Percentiles rank a stretch among this genome's conserved stretches.
These are phyloP conservation scores for Fistularia tabacaria DNA, from an alignment of 2,797 vertebrate species.

Conservation along the genomic window DNA sequence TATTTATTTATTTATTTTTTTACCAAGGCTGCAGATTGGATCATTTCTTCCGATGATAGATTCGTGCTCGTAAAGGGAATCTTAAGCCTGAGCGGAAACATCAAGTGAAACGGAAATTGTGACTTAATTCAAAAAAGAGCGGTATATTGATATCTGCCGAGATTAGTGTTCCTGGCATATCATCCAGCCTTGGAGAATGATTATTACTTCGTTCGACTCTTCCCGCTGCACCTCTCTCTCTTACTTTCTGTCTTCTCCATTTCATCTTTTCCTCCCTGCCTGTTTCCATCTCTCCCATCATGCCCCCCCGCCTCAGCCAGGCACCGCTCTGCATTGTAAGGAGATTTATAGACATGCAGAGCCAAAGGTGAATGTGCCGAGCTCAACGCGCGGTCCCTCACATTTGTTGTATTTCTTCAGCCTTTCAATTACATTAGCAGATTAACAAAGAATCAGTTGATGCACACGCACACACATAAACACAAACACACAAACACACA, in stretches of 20 bases:
- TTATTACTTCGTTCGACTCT: neutral
- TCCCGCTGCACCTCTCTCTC: neutral
- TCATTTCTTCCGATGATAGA: neutral
- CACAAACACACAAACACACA: conserved; percentile 1
- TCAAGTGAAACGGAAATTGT: neutral
- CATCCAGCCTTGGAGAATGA: neutral
- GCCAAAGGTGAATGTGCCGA: conserved; percentile 7
- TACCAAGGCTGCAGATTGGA: neutral
- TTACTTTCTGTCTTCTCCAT: neutral
- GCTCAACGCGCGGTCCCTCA: neutral
- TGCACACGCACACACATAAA: neutral
- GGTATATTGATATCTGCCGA: neutral
- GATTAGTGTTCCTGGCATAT: neutral
- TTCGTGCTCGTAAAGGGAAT: neutral
- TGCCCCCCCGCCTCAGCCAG: conserved; percentile 12
- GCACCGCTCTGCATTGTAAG: conserved; percentile 36
- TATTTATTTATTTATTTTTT: too few species aligned
- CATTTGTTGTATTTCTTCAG: conserved; percentile 6
- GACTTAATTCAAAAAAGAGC: neutral
- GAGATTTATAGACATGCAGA: conserved; percentile 25
- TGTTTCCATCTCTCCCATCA: conserved; percentile 28
- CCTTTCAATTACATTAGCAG: conserved; percentile 21
- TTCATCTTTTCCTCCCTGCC: conserved; percentile 32
- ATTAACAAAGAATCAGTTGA: conserved; percentile 12
- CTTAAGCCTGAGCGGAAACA: neutral